Evolutionary conservation across 2,888 invertebrate species (phyloP).

Genomic region (Caradrina kadenii): DNA sequence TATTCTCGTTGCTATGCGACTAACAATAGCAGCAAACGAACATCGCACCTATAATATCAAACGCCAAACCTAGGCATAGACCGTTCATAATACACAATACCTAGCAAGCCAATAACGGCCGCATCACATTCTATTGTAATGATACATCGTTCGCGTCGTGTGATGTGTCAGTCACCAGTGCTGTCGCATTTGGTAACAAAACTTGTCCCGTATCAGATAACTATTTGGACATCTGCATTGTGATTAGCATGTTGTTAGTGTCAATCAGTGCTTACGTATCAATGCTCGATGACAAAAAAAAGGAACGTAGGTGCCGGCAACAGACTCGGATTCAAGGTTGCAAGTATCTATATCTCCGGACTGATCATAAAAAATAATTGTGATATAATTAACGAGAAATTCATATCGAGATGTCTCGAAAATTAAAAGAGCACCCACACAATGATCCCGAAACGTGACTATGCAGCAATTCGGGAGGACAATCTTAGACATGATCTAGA

Average conservation of each 20-base stretch:
- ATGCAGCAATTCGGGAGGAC: constrained; percentile 82
- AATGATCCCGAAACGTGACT: constrained; percentile 85
- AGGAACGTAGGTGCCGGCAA: constrained; percentile 72
- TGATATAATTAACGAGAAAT: constrained; percentile 85
- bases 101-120: constrained; percentile 76
- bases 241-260: constrained; percentile 81
- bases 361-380: constrained; percentile 76
- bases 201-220: constrained; percentile 83
- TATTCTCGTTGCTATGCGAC: constrained; percentile 58
- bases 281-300: constrained; percentile 72
- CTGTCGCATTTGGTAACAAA: constrained; percentile 80
- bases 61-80: constrained; percentile 78
- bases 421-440: constrained; percentile 83
- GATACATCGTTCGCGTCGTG: constrained; percentile 70
- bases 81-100: constrained; percentile 74
- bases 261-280: constrained; percentile 81
- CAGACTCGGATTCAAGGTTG: constrained; percentile 76
- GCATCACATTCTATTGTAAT: constrained; percentile 79
- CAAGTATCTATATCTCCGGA: constrained; percentile 62
- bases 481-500: constrained; percentile 89
- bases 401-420: constrained; percentile 80
- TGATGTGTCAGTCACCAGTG: constrained; percentile 79
- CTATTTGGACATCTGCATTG: constrained; percentile 82
- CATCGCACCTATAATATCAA: constrained; percentile 73
- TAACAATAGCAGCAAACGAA: constrained; percentile 84